Conservation (phyloP, 53 echinoderm and acorn worm genomes). For the Echinometra lucunter region DNA sequence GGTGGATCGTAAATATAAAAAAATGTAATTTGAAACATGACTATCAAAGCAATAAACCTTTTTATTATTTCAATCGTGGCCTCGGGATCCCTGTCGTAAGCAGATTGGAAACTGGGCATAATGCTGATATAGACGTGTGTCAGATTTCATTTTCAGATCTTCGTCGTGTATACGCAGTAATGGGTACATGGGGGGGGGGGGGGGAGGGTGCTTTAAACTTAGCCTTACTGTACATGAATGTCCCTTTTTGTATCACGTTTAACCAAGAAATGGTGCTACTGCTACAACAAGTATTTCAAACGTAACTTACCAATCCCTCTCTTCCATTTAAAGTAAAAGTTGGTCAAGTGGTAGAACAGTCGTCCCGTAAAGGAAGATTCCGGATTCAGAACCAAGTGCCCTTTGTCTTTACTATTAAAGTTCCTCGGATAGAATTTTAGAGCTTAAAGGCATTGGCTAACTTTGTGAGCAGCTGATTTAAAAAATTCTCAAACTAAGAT, state of each 20-base stretch:
- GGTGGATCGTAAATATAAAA: neutral
- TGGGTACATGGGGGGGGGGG: neutral
- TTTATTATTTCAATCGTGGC: neutral
- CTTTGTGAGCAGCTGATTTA: too few species aligned
- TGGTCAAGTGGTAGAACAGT: neutral
- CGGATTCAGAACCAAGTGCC: neutral
- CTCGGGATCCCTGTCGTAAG: neutral
- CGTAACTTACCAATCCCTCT: too few species aligned
- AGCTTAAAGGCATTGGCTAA: too few species aligned
- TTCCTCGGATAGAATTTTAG: neutral
- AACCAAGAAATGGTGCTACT: neutral
- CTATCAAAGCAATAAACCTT: slow-evolving; percentile 20
- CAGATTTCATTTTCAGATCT: neutral
- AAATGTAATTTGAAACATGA: slow-evolving; percentile 49
- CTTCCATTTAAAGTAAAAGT: too few species aligned
- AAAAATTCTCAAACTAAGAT: too few species aligned
- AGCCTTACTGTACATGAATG: too few species aligned
- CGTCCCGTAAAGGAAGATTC: neutral
- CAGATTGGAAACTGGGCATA: slow-evolving; percentile 1
- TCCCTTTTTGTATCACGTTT: too few species aligned
- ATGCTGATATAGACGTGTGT: slow-evolving; percentile 16
- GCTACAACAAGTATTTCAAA: too few species aligned
- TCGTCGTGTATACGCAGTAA: neutral
- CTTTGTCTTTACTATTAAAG: too few species aligned
- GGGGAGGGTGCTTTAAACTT: too few species aligned